Evolutionary conservation across 2,113 vertebrate species (phyloP).

Genomic region (Stomatorhinus ivindoensis): DNA sequence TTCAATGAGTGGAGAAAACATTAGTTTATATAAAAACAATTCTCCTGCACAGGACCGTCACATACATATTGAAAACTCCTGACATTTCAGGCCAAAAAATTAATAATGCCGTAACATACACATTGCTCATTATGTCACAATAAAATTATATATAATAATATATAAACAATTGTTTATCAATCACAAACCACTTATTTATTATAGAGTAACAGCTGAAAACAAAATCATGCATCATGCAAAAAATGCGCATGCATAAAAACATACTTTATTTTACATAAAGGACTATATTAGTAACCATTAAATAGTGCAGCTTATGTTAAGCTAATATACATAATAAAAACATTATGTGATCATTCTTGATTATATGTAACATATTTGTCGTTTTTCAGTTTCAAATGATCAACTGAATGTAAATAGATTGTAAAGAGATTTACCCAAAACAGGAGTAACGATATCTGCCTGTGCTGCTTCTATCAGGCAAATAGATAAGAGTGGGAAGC

Average conservation of each 20-base stretch:
- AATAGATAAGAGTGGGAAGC: not conserved
- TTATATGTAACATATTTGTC: not conserved
- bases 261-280: not conserved
- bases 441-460: not conserved
- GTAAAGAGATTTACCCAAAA: not conserved
- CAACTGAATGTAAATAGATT: not conserved
- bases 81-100: not conserved
- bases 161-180: not conserved
- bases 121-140: not conserved
- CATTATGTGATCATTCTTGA: not conserved
- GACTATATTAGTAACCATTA: not conserved
- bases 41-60: not conserved
- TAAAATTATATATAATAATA: not conserved
- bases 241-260: not conserved
- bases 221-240: not conserved
- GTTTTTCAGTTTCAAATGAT: slow-evolving; percentile 16
- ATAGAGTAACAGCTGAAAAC: not conserved
- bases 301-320: not conserved
- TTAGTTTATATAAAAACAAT: slow-evolving; percentile 20
- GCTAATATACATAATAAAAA: not conserved
- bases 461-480: not conserved
- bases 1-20: slow-evolving; percentile 33
- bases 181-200: not conserved
- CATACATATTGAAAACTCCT: not conserved
- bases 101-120: not conserved